Evolutionary conservation across 2,113 vertebrate species (phyloP), one percentile per base, ranked within the genome.

Genomic region (Cyphomyrus plagiostoma): DNA sequence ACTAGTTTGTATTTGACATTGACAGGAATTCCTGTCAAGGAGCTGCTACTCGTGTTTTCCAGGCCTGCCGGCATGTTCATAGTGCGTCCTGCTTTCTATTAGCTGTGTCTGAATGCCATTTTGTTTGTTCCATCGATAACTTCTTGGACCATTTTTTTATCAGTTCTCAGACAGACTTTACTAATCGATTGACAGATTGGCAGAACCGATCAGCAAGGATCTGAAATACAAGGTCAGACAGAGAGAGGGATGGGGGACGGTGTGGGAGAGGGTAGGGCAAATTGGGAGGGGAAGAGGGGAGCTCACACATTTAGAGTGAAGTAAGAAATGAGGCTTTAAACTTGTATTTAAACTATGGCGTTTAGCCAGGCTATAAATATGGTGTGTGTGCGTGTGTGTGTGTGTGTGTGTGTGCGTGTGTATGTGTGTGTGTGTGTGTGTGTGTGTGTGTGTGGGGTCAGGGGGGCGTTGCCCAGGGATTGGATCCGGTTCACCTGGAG

Each of bases 121-220:
- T 62, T 89, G 52, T 88, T 88, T 74, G 30, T 30, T 70, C 90
- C 90, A 91, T 89, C 87, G 15, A 86, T 82, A 87, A 53, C 89
- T 92, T 91, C 89, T 83, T 88, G 93, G 91, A 92, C 74, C 30
- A n/a, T 92, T 90, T 92, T 90, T 91, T 66, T 92, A 94, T 95
- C 94, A 93, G 89, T 50, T 66, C 90, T 82, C 90, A 49, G 88
- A 85, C 92, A 94, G 93, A 86, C 92, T 90, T 93, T 93, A 94
- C 93, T 90, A 89, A 94, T 95, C 93, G 93, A 95, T 95, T 91
- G 93, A 92, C 93, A 92, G 92, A 35, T 35, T 35, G 35, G 90
- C 93, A 89, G 86, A 87, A 92, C 90, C 70, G 23, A 94, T 95
- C 95, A 39, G 94, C 94, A 90, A 23, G 90, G 46, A 89, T 88